Evolutionary conservation across 2,888 invertebrate species (phyloP).

Genomic region (Dicyrtoma fusca): DNA sequence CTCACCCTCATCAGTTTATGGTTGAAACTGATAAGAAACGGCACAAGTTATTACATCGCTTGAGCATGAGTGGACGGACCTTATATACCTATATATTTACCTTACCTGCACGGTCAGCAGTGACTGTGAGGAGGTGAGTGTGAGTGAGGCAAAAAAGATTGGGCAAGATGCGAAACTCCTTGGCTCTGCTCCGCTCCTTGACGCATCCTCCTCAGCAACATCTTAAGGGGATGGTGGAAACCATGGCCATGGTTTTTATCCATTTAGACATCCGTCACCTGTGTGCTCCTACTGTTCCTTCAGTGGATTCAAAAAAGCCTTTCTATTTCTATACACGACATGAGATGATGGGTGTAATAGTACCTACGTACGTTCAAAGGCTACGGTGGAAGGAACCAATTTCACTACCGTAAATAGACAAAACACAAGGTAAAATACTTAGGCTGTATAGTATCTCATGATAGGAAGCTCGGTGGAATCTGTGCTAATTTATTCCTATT

Average conservation of each 20-base stretch:
- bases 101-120: background rate
- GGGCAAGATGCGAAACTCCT: background rate
- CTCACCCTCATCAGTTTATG: conserved; percentile 22
- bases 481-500: too few species aligned
- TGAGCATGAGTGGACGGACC: too few species aligned
- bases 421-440: background rate
- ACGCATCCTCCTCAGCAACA: conserved; percentile 19
- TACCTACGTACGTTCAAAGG: too few species aligned
- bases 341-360: too few species aligned
- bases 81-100: too few species aligned
- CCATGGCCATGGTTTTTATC: background rate
- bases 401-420: conserved; percentile 16
- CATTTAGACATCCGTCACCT: conserved; percentile 1
- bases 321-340: too few species aligned
- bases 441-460: background rate
- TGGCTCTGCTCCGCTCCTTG: background rate
- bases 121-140: conserved; percentile 6
- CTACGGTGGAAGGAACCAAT: conserved; percentile 12
- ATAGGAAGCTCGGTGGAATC: background rate
- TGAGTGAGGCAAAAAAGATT: background rate
- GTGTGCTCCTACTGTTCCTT: background rate
- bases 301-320: too few species aligned
- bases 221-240: conserved; percentile 28
- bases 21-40: too few species aligned
- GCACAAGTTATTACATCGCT: too few species aligned